Evolutionary conservation across 2,113 vertebrate species (phyloP), one percentile per base, ranked within the genome.

Genomic region (Agelaius tricolor): DNA sequence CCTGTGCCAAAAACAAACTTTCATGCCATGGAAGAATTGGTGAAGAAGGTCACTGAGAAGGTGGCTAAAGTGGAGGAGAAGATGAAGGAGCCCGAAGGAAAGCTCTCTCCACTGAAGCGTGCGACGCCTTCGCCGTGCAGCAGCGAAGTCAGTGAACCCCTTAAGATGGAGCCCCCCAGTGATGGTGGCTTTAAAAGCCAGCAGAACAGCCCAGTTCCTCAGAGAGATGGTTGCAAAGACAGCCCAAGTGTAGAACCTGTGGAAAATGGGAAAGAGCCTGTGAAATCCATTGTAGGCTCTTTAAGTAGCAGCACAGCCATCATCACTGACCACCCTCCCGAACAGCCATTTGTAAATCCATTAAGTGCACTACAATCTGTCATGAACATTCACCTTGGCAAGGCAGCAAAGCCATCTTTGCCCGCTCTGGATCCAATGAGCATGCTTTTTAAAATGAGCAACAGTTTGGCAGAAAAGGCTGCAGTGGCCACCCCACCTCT

Each of bases 371-470:
- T 99, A 96, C 99, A 99, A 88, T 99, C 99, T 2, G 99, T 99
- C 92, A 99, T 99, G 99, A 99, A 99, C 96, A 98, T 99, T 91
- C 99, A 99, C 97, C 98, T 99, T 81, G 99, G 99, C 67, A 99
- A 99, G 97, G 99, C 99, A 4, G 99, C 99, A 62, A 99, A 99
- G 93, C 99, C 99, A 5, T 99, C 99, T 47, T 96, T 99, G 95
- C 99, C 99, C 0, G 98, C 99, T 51, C 98, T 99, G 30, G 99
- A 99, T 97, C 99, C 99, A 75, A 99, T 99, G 99, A 99, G 99
- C 96, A 99, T 99, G 99, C 98, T 99, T 67, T 99, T 99, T 97
- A 99, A 99, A 98, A 99, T 99, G 99, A 99, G 99, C 98, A 99
- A 99, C 96, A 99, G 99, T 97, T 97, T 99, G 97, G 99, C 99